These are phyloP conservation scores for Deilephila porcellus DNA, from an alignment of 2,888 invertebrate species.

Conservation along the genomic window DNA sequence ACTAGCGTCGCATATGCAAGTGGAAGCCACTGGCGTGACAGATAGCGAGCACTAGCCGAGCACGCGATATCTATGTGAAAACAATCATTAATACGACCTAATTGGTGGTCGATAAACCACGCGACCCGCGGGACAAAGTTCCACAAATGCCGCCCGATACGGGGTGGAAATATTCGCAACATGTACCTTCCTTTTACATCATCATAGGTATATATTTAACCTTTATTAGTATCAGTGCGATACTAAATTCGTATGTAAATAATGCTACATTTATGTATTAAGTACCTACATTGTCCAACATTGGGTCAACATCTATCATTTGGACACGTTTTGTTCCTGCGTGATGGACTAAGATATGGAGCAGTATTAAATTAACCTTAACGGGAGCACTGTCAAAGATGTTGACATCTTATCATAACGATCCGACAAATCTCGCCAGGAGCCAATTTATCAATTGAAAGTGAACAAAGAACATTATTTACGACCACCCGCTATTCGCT, in stretches of 20 bases:
- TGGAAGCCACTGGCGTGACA: slow-evolving; percentile 61
- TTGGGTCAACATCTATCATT: background rate
- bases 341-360: background rate
- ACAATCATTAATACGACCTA: slow-evolving; percentile 72
- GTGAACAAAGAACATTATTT: background rate
- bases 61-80: slow-evolving; percentile 56
- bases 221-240: slow-evolving; percentile 3
- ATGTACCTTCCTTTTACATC: slow-evolving; percentile 14
- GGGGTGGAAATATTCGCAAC: slow-evolving; percentile 20
- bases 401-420: slow-evolving; percentile 6
- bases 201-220: background rate
- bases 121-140: slow-evolving; percentile 55
- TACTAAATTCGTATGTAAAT: background rate
- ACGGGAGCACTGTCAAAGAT: slow-evolving; percentile 1
- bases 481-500: slow-evolving; percentile 1
- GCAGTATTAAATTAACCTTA: background rate
- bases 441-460: background rate
- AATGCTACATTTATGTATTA: background rate
- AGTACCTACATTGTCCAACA: background rate
- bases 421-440: background rate
- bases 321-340: background rate
- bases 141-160: slow-evolving; percentile 43
- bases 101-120: slow-evolving; percentile 65
- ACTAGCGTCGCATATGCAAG: slow-evolving; percentile 29
- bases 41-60: slow-evolving; percentile 55